Evolutionary conservation across 92 coral and sea anemone species (phyloP), one percentile per base, ranked within the genome.

Genomic region (Palythoa grandiflora): DNA sequence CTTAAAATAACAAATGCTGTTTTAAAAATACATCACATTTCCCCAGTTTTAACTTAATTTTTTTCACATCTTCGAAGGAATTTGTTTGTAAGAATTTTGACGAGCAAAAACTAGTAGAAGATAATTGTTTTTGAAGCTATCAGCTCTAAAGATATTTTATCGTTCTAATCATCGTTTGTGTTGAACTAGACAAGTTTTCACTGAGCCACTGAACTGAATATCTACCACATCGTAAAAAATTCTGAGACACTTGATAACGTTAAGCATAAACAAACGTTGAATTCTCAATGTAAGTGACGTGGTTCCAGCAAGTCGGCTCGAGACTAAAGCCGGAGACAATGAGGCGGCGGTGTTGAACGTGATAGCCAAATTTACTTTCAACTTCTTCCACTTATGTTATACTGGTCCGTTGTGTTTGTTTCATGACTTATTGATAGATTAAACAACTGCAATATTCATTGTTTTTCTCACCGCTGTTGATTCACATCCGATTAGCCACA

Each of bases 401-500:
- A 54, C 20, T 54, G 83, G 68, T 35, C 83, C 68, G 80, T 21
- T 13, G 53, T 37, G 35, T 28, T 28, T 19, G 10, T 77, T 3
- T 17, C 21, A 76, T 36, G 48, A 9, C 83, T 44, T 55, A 13
- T 37, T 77, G 54, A 77, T 54, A 77, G 63, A 16, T 77, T 37
- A 16, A 59, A 37, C 83, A 77, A 54, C 83, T 77, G 83, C 68
- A 77, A 28, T 77, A 53, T 77, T 35, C 50, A 12, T 16, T 54
- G 28, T 35, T 21, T 11, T 35, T 51, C 5, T 3, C 9, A 38
- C 75, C 75, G 75, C 75, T 15, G 14, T 70, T 38, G 47, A 35
- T 70, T 35, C 38, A 12, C 48, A 6, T 15, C 1, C 11, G 28
- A 70, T 17, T 17, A 36, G 39, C 44, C 47, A 35, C 47, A 10